These are phyloP conservation scores for Oriolus oriolus DNA, from an alignment of 2,113 vertebrate species.

Conservation along the genomic window DNA sequence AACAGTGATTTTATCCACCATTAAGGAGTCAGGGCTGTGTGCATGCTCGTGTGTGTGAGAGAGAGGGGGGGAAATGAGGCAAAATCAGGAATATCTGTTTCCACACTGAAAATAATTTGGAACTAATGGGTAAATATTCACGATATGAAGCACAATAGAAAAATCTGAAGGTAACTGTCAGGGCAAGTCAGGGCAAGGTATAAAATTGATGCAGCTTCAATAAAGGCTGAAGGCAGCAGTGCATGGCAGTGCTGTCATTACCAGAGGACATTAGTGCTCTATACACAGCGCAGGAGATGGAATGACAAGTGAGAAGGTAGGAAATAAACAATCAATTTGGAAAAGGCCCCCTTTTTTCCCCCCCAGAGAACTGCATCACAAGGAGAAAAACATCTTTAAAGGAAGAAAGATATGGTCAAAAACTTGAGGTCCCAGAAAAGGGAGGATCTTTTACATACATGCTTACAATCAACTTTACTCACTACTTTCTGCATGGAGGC, in stretches of 20 bases:
- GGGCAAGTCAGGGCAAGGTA: not conserved
- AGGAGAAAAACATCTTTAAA: not conserved
- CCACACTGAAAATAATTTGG: not conserved
- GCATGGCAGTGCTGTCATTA: not conserved
- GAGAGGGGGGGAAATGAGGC: not conserved
- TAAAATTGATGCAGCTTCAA: not conserved
- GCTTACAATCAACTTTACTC: not conserved
- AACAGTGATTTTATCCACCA: not conserved
- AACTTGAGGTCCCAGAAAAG: not conserved
- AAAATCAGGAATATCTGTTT: not conserved
- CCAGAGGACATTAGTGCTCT: not conserved
- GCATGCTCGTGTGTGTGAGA: accelerated
- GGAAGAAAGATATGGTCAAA: not conserved
- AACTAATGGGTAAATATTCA: not conserved
- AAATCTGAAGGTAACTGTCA: not conserved
- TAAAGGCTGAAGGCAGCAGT: not conserved
- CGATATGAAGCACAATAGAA: not conserved
- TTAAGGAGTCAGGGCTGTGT: not conserved
- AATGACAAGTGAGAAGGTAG: not conserved
- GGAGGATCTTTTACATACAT: not conserved
- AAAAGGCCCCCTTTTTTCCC: not conserved
- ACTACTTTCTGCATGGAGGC: not conserved
- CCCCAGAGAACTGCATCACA: not conserved
- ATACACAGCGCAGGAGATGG: not conserved
- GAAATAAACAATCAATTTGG: not conserved